Evolutionary conservation across 2,888 invertebrate genomes (phyloP).

Genomic region (Oscheius sp.): DNA sequence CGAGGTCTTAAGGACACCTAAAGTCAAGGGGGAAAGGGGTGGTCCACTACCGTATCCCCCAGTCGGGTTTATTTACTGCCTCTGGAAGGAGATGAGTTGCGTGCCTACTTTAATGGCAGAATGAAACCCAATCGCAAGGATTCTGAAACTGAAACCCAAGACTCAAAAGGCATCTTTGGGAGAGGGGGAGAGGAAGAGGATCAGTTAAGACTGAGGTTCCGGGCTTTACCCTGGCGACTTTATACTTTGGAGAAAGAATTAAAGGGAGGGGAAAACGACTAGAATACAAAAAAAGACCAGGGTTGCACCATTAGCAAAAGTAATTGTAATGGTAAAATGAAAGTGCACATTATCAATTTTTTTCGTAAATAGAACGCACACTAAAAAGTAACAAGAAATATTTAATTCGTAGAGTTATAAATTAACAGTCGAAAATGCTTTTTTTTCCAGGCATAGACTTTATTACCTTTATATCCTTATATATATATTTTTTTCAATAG

Average conservation of each 20-base stretch:
- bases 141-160: conserved; percentile 31
- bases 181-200: not conserved
- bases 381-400: no score
- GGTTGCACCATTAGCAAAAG: no score
- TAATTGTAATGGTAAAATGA: no score
- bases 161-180: not conserved
- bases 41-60: conserved; percentile 24
- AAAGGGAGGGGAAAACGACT: not conserved
- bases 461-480: no score
- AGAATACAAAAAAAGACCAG: not conserved
- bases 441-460: no score
- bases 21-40: conserved; percentile 3
- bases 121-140: conserved; percentile 21
- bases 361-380: no score
- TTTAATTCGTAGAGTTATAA: no score
- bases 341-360: no score
- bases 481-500: no score
- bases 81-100: conserved; percentile 17
- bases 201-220: conserved; percentile 12
- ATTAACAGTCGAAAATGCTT: no score
- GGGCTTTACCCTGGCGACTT: not conserved
- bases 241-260: not conserved
- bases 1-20: not conserved
- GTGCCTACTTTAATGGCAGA: conserved; percentile 28
- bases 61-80: conserved; percentile 10